Conservation (phyloP, 2,888 invertebrate species). For the Tuberolachnus salignus region DNA sequence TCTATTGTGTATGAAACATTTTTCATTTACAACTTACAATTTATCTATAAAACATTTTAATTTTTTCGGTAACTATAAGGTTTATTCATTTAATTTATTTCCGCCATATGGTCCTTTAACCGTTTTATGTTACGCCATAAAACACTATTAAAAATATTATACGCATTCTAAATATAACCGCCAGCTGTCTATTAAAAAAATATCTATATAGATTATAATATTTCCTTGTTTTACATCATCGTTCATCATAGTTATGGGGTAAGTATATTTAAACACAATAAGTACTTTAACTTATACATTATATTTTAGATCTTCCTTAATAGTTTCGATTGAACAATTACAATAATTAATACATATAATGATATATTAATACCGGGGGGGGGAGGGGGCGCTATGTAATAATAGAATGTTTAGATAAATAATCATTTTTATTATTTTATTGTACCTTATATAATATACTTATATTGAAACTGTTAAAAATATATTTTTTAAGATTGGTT, state of each 20-base stretch:
- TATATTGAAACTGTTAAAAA: not conserved
- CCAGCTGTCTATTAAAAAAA: constrained; percentile 8
- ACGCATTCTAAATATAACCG: not conserved
- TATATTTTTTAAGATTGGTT: not conserved
- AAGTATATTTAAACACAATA: too few species aligned
- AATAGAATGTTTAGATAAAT: not conserved
- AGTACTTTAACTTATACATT: too few species aligned
- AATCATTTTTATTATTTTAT: not conserved
- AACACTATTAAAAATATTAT: not conserved
- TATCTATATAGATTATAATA: too few species aligned
- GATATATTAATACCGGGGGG: too few species aligned
- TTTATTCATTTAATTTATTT: not conserved
- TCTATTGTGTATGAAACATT: too few species aligned
- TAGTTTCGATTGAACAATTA: too few species aligned
- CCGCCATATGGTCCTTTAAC: constrained; percentile 4
- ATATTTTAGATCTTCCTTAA: too few species aligned
- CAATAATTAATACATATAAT: too few species aligned
- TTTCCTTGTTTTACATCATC: too few species aligned
- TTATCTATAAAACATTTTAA: not conserved
- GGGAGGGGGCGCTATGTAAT: too few species aligned
- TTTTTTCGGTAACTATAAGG: not conserved
- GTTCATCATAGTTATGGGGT: too few species aligned
- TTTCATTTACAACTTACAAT: too few species aligned
- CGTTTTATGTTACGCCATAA: constrained; percentile 7
- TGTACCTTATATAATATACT: not conserved